phyloP scores from a whole-genome alignment of 92 coral and sea anemone genomes.

The Diadumene lineata region DNA sequence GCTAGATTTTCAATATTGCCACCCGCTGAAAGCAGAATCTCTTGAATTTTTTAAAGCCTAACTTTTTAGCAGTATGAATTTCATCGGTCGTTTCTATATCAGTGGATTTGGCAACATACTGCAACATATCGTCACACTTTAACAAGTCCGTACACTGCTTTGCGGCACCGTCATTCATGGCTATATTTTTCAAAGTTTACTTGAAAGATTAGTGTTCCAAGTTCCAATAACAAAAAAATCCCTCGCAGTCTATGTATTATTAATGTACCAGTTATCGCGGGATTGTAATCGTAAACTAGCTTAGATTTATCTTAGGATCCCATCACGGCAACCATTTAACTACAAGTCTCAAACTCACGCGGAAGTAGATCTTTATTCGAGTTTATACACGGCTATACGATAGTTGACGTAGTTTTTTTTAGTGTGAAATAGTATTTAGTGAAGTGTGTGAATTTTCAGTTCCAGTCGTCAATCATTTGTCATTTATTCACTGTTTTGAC shows the following conservation, averaged over 20 bases:
- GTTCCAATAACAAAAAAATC: conserved; percentile 16
- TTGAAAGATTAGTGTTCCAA: neutral
- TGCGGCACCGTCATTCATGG: no score
- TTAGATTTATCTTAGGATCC: conserved; percentile 1
- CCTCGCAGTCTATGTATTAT: neutral
- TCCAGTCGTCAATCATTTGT: neutral
- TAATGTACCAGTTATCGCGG: neutral
- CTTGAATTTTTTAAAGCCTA: conserved; percentile 41
- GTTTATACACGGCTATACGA: no score
- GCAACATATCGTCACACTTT: neutral
- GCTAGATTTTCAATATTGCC: conserved; percentile 30
- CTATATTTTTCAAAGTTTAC: no score
- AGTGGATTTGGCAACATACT: neutral
- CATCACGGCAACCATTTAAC: neutral
- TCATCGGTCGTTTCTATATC: no score
- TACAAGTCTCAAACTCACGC: neutral
- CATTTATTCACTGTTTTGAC: neutral
- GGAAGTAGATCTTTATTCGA: no score
- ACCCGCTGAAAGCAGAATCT: conserved; percentile 25
- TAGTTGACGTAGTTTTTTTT: no score
- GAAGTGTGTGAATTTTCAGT: conserved; percentile 1
- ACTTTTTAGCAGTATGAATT: neutral
- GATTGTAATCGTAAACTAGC: neutral
- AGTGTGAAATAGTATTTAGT: neutral
- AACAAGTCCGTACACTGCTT: neutral